phyloP scores from a whole-genome alignment of 2,797 vertebrate species.

The Melanotaenia nigrans region DNA sequence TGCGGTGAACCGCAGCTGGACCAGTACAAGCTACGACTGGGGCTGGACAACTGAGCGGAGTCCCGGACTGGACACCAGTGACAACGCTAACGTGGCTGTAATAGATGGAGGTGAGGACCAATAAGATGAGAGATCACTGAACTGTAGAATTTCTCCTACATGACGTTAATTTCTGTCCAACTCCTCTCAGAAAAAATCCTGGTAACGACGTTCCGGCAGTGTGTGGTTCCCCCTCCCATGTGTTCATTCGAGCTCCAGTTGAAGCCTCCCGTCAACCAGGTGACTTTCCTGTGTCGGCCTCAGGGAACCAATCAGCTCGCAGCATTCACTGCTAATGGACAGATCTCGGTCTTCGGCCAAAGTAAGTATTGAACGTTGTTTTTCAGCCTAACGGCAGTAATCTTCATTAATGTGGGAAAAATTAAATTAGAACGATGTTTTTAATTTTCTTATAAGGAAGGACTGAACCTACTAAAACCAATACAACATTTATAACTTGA shows the following conservation, averaged over 20 bases:
- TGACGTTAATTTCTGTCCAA: not conserved
- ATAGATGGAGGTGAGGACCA: slow-evolving; percentile 90
- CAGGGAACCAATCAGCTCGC: slow-evolving; percentile 86
- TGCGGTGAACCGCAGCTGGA: slow-evolving; percentile 86
- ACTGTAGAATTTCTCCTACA: not conserved
- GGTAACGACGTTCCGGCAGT: slow-evolving; percentile 89
- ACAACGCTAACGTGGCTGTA: slow-evolving; percentile 90
- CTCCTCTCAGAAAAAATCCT: slow-evolving; percentile 86
- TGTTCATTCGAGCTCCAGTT: slow-evolving; percentile 88
- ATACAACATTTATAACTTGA: too few relatives aligned
- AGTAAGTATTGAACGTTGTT: slow-evolving; percentile 72
- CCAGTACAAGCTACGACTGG: slow-evolving; percentile 89
- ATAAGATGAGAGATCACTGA: not conserved
- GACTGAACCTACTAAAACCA: too few relatives aligned
- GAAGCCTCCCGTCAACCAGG: slow-evolving; percentile 85
- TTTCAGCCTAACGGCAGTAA: not conserved
- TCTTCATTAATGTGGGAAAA: not conserved
- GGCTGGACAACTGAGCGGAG: slow-evolving; percentile 89
- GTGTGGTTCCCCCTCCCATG: slow-evolving; percentile 94
- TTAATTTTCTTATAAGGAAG: not conserved
- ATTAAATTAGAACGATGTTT: not conserved
- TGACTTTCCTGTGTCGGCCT: slow-evolving; percentile 84
- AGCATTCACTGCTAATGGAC: slow-evolving; percentile 84
- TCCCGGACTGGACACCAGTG: slow-evolving; percentile 70
- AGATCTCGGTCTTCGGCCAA: slow-evolving; percentile 83